Conservation (phyloP, 2,797 vertebrate genomes). For the Smutsia gigantea region DNA sequence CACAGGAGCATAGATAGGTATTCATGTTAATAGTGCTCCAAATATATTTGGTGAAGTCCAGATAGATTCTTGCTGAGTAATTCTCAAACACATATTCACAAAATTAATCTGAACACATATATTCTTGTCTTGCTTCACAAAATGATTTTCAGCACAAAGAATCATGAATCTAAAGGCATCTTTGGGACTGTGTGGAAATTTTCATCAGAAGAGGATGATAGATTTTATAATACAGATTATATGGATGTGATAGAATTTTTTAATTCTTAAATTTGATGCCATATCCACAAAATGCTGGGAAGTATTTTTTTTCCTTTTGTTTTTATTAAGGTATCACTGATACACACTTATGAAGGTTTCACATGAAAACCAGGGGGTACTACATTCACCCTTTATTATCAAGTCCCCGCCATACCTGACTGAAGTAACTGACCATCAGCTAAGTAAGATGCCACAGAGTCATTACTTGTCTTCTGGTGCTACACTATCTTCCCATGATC, state of each 20-base stretch:
- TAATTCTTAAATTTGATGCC: neutral
- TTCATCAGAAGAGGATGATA: slow-evolving; percentile 11
- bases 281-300: neutral
- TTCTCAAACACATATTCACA: neutral
- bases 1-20: neutral
- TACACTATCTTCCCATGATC: too few relatives aligned
- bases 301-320: neutral
- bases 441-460: too few relatives aligned
- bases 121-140: neutral
- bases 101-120: neutral
- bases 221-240: slow-evolving; percentile 51
- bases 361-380: too few relatives aligned
- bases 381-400: too few relatives aligned
- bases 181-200: neutral
- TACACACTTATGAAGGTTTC: too few relatives aligned
- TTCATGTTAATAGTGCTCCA: neutral
- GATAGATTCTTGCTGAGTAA: neutral
- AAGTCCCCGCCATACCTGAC: too few relatives aligned
- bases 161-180: neutral
- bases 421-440: too few relatives aligned
- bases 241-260: neutral
- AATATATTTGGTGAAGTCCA: neutral
- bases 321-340: too few relatives aligned
- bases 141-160: slow-evolving; percentile 4
- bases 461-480: too few relatives aligned